These are phyloP conservation scores for Globodera ellingtonae DNA, from an alignment of 1,140 invertebrate genomes.

Conservation along the genomic window DNA sequence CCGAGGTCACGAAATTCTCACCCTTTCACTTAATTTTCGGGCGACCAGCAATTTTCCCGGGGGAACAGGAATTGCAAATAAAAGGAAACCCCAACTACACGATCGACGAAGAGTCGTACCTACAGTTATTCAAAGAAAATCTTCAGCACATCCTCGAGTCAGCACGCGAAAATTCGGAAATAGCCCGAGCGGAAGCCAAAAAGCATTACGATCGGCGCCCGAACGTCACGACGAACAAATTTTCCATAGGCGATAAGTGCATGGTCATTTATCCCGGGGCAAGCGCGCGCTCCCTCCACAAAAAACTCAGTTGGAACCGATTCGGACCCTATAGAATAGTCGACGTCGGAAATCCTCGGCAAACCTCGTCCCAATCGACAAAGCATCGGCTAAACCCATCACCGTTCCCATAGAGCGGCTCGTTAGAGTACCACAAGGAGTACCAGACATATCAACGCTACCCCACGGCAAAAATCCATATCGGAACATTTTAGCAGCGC, in stretches of 20 bases:
- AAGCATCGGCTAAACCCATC: not conserved
- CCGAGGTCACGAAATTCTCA: not conserved
- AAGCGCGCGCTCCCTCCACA: not conserved
- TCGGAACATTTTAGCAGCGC: conserved; percentile 4
- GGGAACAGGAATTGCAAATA: not conserved
- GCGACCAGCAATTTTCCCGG: not conserved
- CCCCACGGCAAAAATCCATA: conserved; percentile 3
- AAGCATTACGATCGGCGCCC: not conserved
- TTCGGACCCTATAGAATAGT: conserved; percentile 8
- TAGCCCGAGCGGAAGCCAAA: not conserved
- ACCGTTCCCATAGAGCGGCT: conserved; percentile 3
- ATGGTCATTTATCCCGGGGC: conserved; percentile 14
- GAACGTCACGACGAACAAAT: conserved; percentile 10
- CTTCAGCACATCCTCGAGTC: not conserved
- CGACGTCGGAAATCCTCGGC: not conserved
- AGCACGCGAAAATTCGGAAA: conserved; percentile 11
- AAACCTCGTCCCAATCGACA: not conserved
- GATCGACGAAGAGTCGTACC: not conserved
- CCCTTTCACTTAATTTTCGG: conserved; percentile 3
- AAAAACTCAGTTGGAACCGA: conserved; percentile 8
- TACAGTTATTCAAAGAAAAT: conserved; percentile 9
- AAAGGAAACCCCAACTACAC: conserved; percentile 2
- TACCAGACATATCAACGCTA: conserved; percentile 1
- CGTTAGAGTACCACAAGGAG: not conserved
- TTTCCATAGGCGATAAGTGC: not conserved